Base-by-base conservation (phyloP, 1,140 invertebrate genomes). In the Lordiphosa mommai region DNA sequence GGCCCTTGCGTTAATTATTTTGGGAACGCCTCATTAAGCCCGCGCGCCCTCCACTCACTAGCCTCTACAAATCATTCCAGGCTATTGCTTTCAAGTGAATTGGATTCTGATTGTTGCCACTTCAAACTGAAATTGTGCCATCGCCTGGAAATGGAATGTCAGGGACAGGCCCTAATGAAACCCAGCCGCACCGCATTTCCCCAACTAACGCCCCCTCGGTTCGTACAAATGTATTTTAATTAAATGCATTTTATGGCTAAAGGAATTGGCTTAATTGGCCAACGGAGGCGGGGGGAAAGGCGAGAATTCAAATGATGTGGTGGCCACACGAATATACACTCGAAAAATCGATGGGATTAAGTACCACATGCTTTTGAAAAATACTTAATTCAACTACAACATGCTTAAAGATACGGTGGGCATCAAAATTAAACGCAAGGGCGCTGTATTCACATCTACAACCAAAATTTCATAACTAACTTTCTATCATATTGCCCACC, bases 11-110 rank as follows among this genome's bases (percentile, higher is more conserved):
- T 84, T 82, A 82, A 84, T 82, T 82, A 82, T 77, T 82, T 84
- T 77, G 84, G 72, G 76, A 82, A 82, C 63, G 68, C 33, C 60
- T 58, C 68, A 82, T 82, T 82, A 72, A 65, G 44, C 50, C 47
- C 36, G 50, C 56, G 47, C 61, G 27, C 47, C 27, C 29, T 14
- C 2, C 37, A 7, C 10, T 43, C 4, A 14, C 36, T 36, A 17
- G 34, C 48, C 30, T 50, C 23, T 36, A 33, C 56, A 33, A 76
- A 82, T 82, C 69, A 82, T 82, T 82, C 72, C 77, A 72, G 79
- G 56, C 77, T 82, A 82, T 84, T 82, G 76, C 72, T 61, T 76
- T 46, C 63, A 65, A 76, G 47, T 6, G 20, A 23, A 23, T 23
- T 23, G 60, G 72, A 59, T 69, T 76, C 59, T 72, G 77, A 77